These are phyloP conservation scores for Cynopterus sphinx DNA, from an alignment of 2,797 vertebrate genomes.

Conservation along the genomic window DNA sequence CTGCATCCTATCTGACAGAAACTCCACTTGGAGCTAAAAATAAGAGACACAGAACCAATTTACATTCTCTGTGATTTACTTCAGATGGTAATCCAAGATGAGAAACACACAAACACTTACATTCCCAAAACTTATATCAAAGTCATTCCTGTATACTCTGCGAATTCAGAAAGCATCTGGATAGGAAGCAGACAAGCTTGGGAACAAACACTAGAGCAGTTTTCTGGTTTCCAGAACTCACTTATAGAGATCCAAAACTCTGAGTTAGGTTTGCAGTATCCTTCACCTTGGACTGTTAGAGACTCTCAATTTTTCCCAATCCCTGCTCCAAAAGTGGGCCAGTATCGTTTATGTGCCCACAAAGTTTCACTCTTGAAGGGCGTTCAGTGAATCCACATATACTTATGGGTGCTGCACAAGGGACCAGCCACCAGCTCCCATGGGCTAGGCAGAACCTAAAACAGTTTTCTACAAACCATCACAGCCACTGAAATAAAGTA, in stretches of 20 bases:
- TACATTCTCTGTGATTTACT: constrained; percentile 24
- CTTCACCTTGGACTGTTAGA: neutral
- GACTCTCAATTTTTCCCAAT: neutral
- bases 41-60: constrained; percentile 20
- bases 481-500: neutral
- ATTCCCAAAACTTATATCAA: constrained; percentile 27
- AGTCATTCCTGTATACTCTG: neutral
- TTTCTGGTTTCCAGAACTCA: constrained; percentile 30
- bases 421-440: neutral
- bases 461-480: neutral
- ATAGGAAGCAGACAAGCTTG: neutral
- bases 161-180: neutral
- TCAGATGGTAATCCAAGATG: constrained; percentile 23
- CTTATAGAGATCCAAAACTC: neutral
- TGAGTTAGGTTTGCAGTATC: neutral
- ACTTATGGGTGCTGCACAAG: neutral
- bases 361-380: neutral
- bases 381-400: neutral
- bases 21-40: neutral
- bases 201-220: neutral
- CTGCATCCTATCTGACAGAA: neutral
- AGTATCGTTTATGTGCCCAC: neutral
- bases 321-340: neutral
- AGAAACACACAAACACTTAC: neutral
- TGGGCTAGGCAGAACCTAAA: neutral